A percentile compares a stretch with the other conserved stretches of the same genome.
Conservation (phyloP, 2,888 invertebrate species). For the Strigamia crassipes region DNA sequence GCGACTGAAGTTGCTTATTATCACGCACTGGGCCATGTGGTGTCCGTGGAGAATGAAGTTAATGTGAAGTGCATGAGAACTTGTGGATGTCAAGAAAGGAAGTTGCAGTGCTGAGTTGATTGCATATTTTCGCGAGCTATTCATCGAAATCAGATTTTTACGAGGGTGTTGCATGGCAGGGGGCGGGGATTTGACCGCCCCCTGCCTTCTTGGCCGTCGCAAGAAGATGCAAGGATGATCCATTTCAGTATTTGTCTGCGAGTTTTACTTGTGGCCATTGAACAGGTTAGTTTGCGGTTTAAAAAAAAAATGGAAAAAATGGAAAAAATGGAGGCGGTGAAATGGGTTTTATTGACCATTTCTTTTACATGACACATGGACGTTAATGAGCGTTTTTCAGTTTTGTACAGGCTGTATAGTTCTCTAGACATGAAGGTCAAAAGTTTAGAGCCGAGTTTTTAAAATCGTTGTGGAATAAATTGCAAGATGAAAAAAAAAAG, state of each 20-base stretch:
- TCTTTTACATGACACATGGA: neutral
- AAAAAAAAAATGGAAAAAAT: neutral
- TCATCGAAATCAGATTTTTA: constrained; percentile 32
- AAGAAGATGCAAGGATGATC: constrained; percentile 69
- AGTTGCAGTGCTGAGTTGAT: neutral
- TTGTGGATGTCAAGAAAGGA: constrained; percentile 4
- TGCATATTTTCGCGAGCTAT: constrained; percentile 9
- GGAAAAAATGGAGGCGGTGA: neutral
- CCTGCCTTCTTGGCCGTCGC: constrained; percentile 42
- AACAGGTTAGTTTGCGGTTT: constrained; percentile 65
- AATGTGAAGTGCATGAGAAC: constrained; percentile 26
- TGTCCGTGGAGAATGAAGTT: neutral
- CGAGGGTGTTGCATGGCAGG: constrained; percentile 18
- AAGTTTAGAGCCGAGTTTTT: constrained; percentile 3
- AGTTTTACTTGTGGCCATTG: constrained; percentile 68
- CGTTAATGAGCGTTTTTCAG: neutral
- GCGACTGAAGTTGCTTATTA: constrained; percentile 25
- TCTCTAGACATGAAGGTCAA: neutral
- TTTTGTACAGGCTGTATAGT: neutral
- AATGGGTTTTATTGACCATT: neutral
- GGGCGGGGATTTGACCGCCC: constrained; percentile 6
- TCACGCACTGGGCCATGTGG: constrained; percentile 16
- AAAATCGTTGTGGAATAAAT: neutral
- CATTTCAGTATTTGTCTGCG: constrained; percentile 69
- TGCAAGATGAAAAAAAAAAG: neutral